Base-by-base conservation (phyloP, 2,113 vertebrate species). In the Megaleporinus macrocephalus region DNA sequence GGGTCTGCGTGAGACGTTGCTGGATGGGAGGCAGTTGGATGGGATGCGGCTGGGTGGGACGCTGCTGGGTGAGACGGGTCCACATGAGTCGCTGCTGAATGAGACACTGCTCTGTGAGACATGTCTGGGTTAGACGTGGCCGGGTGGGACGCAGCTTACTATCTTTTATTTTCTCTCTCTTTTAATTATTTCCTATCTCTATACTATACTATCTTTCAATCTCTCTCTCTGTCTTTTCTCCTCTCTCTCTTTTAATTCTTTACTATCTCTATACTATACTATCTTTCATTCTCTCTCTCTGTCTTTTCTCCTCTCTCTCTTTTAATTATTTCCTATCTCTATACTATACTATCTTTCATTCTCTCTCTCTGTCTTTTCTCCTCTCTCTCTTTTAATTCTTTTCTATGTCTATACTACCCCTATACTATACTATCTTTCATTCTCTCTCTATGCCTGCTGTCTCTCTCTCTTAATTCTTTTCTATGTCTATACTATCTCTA, bases 181-280 rank as follows among this genome's bases (percentile, higher is more conserved):
- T 10, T 27, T 10, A 7, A 24, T 33, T 33, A 14, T 9, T n/a
- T n/a, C n/a, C n/a, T n/a, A n/a, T n/a, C n/a, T n/a, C n/a, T n/a
- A n/a, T n/a, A n/a, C n/a, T n/a, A n/a, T 1, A 9, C 9, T 12
- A 4, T n/a, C 33, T 22, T 18, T 69, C 7, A 12, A 30, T 41
- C 20, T 41, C 33, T 12, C 33, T 69, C 30, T 79, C 79, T 81
- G 71, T 72, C 55, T 78, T 4, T 78, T 66, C 73, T 33, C 62
- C 90, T 85, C 85, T 90, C 87, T 91, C 90, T 81, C 88, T 89
- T 81, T 59, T 84, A 84, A 88, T 81, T 84, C 59, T 26, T 10
- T 16, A 15, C 62, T 69, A 20, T 41, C 30, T 41, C 16, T 55
- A 5, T 33, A 9, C 16, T 68, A 5, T n/a, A 13, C 30, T 68